A percentile compares a stretch with the other conserved stretches of the same genome.
These are phyloP conservation scores for Xiphophorus maculatus DNA, from an alignment of 2,113 vertebrate species.

Conservation along the genomic window DNA sequence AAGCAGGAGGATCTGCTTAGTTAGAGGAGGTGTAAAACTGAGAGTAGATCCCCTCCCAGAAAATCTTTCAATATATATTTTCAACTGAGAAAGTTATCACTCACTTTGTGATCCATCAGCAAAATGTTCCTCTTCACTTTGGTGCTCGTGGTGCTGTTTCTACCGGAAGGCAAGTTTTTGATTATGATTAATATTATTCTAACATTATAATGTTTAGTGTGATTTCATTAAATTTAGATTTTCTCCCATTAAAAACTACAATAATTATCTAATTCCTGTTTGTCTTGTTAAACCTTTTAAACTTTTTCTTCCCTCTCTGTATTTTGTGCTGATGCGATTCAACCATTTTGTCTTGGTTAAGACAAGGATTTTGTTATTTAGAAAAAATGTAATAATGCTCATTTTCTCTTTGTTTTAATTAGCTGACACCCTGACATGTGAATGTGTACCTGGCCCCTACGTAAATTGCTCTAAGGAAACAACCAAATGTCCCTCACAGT, in stretches of 20 bases:
- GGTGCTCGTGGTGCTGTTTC: constrained; percentile 43
- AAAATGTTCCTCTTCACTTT: constrained; percentile 51
- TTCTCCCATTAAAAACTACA: neutral
- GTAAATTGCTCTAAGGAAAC: neutral
- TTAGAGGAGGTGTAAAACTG: constrained; percentile 8
- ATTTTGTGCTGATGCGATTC: too few relatives aligned
- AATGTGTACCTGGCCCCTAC: neutral
- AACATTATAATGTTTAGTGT: neutral
- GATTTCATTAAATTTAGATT: neutral
- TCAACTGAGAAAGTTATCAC: neutral
- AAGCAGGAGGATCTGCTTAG: too few relatives aligned
- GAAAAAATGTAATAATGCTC: neutral
- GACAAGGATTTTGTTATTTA: neutral
- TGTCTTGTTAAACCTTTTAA: neutral
- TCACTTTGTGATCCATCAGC: neutral
- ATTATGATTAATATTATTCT: neutral
- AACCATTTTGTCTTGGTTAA: neutral
- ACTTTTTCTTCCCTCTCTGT: neutral
- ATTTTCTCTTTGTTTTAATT: neutral
- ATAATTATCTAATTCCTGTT: neutral
- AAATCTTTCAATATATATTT: neutral
- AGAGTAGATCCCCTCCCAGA: neutral
- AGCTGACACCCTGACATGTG: constrained; percentile 1
- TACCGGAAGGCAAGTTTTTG: constrained; percentile 49
- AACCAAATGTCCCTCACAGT: constrained; percentile 4